Evolutionary conservation across 2,888 invertebrate species (phyloP), one percentile per base, ranked within the genome.

Genomic region (Mythimna lalbum): DNA sequence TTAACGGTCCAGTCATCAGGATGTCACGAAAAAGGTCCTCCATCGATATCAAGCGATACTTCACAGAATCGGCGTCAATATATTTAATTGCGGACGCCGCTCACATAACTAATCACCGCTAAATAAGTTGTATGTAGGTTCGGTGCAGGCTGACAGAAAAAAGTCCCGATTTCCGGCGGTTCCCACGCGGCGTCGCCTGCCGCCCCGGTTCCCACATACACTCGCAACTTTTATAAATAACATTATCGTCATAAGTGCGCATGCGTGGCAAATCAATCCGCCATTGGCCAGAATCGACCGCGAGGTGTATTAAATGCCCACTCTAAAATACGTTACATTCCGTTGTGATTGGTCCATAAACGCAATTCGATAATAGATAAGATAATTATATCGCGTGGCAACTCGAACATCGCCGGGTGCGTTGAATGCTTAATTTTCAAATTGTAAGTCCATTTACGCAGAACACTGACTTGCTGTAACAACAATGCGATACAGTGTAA

Each of bases 181-280:
- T 95, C 94, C 87, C 95, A 95, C 95, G 76, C 84, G 87, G 80
- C 87, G 84, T 83, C 92, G 94, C 89, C 94, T 86, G 82, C 82
- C 92, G 94, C 90, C 90, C 95, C 87, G 89, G 87, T 95, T 95
- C 95, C 90, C 95, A 95, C 93, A 92, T 89, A 89, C 89, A 88
- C 89, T 90, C 86, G 85, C 88, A 80, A 82, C 85, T 90, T 90
- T 89, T 91, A 90, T 87, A 89, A 89, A 89, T 90, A 89, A 88
- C 89, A 92, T 91, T 92, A 89, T 87, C 90, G 89, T 91, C 90
- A 89, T 86, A 89, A 88, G 87, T 86, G 89, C 92, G 92, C 91
- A 90, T 93, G 93, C 92, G 93, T 89, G 86, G 86, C 87, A 90
- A 90, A 90, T 91, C 89, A 89, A 90, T 88, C 88, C 80, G 81